Evolutionary conservation across 2,888 invertebrate species (phyloP).

Genomic region (Hirtodrosophila alboralis): DNA sequence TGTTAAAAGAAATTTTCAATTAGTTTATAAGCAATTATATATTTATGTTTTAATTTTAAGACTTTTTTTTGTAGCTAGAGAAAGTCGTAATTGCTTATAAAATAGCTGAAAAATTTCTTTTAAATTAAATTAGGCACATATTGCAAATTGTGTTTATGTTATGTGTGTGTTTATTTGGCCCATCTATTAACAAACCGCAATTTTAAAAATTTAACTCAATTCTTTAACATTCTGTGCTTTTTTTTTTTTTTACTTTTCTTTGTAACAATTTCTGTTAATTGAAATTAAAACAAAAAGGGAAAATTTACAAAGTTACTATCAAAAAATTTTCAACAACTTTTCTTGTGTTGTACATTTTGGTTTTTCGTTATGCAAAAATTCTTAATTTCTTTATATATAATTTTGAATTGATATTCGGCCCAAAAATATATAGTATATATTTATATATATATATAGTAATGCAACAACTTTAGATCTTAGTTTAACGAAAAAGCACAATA

Average conservation of each 20-base stretch:
- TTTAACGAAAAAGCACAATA: slow-evolving; percentile 48
- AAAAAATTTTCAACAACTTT: slow-evolving; percentile 51
- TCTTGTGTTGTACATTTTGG: slow-evolving; percentile 63
- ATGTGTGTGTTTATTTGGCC: slow-evolving; percentile 5
- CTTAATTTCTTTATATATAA: slow-evolving; percentile 33
- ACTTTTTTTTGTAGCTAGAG: neutral
- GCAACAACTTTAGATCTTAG: slow-evolving; percentile 37
- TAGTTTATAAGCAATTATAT: slow-evolving; percentile 15
- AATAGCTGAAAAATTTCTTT: slow-evolving; percentile 15
- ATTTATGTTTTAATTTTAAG: neutral
- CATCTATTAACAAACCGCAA: neutral
- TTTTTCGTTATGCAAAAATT: slow-evolving; percentile 50
- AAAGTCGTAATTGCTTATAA: slow-evolving; percentile 12
- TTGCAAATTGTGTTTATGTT: slow-evolving; percentile 2
- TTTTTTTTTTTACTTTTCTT: slow-evolving; percentile 21
- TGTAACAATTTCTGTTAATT: slow-evolving; percentile 56
- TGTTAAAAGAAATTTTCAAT: slow-evolving; percentile 3
- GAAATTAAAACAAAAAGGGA: slow-evolving; percentile 34
- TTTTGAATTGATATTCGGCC: slow-evolving; percentile 33
- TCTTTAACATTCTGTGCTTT: slow-evolving; percentile 25
- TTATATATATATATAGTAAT: slow-evolving; percentile 7
- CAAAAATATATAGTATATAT: slow-evolving; percentile 16
- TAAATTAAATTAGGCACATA: slow-evolving; percentile 12
- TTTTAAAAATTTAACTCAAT: slow-evolving; percentile 34
- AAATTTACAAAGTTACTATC: slow-evolving; percentile 13